A percentile compares a stretch with the other conserved stretches of the same genome.
Conservation (phyloP, 2,113 vertebrate genomes). For the Phalacrocorax brasilianus region DNA sequence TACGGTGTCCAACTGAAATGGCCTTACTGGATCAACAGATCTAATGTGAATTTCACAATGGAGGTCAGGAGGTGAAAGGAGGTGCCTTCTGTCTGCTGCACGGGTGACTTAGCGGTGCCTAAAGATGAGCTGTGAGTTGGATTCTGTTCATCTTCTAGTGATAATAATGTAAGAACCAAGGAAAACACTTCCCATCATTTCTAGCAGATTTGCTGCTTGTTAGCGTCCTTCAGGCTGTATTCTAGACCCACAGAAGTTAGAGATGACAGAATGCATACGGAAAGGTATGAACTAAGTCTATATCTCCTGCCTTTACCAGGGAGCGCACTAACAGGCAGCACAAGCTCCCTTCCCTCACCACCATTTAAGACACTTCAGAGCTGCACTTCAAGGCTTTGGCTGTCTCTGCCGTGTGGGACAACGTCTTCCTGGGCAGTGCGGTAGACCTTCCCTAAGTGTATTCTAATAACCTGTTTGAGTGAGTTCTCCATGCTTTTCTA, state of each 20-base stretch:
- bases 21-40: not conserved
- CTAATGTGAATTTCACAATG: not conserved
- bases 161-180: not conserved
- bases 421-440: rapidly evolving
- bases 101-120: not conserved
- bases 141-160: not conserved
- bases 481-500: not conserved
- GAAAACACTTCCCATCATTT: not conserved
- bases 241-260: not conserved
- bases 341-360: not conserved
- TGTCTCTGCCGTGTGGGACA: not conserved
- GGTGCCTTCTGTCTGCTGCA: not conserved
- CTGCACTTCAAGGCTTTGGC: not conserved
- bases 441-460: not conserved
- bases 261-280: not conserved
- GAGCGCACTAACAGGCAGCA: not conserved
- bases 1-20: not conserved
- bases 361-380: not conserved
- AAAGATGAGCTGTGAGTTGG: not conserved
- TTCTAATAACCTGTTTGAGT: not conserved
- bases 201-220: not conserved
- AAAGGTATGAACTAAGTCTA: not conserved
- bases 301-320: not conserved
- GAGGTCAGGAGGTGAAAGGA: not conserved
- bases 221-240: not conserved